Percentiles rank a stretch among this genome's conserved stretches.
These are phyloP conservation scores for Dermochelys coriacea DNA, from an alignment of 2,797 vertebrate genomes.

Conservation along the genomic window DNA sequence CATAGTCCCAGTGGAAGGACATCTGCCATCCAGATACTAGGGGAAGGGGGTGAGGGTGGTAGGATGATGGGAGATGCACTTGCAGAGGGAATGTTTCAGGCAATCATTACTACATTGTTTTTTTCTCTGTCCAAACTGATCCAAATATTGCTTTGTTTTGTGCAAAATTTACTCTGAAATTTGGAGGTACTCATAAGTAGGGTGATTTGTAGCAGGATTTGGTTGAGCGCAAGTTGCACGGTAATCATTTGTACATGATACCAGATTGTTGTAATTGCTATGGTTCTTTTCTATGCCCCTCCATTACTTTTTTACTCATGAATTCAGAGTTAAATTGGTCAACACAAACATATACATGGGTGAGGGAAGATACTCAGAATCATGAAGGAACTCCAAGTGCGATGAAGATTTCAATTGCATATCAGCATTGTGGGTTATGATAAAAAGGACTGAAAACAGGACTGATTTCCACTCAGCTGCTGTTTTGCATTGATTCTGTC, in stretches of 20 bases:
- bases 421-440: neutral
- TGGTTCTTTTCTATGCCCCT: neutral
- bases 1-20: neutral
- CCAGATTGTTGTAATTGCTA: neutral
- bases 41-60: neutral
- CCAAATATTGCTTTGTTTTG: neutral
- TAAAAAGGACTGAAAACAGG: neutral
- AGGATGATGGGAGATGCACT: neutral
- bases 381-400: neutral
- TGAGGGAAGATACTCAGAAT: neutral
- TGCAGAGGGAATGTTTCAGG: neutral
- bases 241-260: neutral
- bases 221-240: neutral
- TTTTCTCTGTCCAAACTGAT: neutral
- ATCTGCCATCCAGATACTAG: neutral
- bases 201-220: neutral
- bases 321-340: neutral
- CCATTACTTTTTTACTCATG: neutral
- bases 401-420: neutral
- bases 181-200: neutral
- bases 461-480: neutral
- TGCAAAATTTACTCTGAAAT: neutral
- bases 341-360: neutral
- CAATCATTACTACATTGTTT: neutral
- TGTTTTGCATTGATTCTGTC: constrained; percentile 2